Conservation (phyloP, 1,140 invertebrate genomes). For the Oscheius sp. region DNA sequence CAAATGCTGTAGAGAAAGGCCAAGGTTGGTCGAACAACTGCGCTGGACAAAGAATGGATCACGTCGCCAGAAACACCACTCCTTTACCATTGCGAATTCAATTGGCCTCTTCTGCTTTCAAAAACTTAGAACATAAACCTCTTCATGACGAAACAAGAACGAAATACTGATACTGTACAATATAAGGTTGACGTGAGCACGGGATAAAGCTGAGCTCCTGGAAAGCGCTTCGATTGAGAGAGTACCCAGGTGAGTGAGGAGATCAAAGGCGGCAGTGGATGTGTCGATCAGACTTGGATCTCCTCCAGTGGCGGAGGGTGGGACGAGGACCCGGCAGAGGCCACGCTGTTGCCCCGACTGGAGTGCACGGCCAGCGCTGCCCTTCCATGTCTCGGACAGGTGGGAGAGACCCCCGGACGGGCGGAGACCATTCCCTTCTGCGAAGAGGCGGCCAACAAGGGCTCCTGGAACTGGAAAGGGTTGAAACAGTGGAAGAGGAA, state of each 20-base stretch:
- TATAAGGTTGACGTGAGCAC: too few relatives aligned
- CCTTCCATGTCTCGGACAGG: slow-evolving; percentile 58
- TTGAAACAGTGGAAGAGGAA: background rate
- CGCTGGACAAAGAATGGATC: too few relatives aligned
- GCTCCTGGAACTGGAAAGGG: slow-evolving; percentile 43
- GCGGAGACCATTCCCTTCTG: slow-evolving; percentile 51
- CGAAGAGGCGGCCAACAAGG: slow-evolving; percentile 49
- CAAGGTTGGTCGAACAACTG: too few relatives aligned
- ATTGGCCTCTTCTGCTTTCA: too few relatives aligned
- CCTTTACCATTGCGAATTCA: too few relatives aligned
- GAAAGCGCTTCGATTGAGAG: background rate
- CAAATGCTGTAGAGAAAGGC: too few relatives aligned
- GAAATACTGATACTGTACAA: too few relatives aligned
- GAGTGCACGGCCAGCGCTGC: slow-evolving; percentile 51
- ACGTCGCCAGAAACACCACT: too few relatives aligned
- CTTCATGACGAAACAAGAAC: too few relatives aligned
- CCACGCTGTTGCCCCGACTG: slow-evolving; percentile 28
- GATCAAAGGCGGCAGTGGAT: background rate
- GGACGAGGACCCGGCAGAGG: slow-evolving; percentile 26
- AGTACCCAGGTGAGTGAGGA: background rate
- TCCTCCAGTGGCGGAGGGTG: slow-evolving; percentile 48
- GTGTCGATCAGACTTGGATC: slow-evolving; percentile 50
- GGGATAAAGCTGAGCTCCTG: slow-evolving; percentile 2
- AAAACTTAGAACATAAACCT: too few relatives aligned
- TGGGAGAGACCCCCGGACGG: slow-evolving; percentile 52